phyloP scores from a whole-genome alignment of 2,888 invertebrate species.

The Rotaria magnacalcarata region DNA sequence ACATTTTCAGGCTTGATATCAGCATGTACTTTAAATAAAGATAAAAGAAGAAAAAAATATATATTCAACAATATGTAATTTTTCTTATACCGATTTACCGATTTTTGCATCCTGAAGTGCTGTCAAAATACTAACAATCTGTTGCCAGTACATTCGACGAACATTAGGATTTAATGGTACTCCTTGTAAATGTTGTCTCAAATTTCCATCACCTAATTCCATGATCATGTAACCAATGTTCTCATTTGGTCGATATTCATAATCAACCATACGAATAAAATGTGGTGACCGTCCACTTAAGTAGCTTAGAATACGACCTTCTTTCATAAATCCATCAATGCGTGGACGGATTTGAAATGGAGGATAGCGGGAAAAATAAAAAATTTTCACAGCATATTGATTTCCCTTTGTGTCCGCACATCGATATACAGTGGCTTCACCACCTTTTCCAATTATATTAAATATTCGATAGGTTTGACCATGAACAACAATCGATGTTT shows the following conservation, averaged over 20 bases:
- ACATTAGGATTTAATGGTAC: background rate
- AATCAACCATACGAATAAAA: background rate
- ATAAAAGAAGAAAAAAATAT: no score
- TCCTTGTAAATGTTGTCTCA: conserved; percentile 4
- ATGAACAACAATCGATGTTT: background rate
- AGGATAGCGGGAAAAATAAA: background rate
- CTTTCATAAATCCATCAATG: background rate
- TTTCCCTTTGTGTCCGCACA: background rate
- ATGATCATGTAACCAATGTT: background rate
- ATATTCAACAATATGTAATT: background rate
- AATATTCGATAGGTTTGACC: background rate
- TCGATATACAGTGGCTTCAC: conserved; percentile 1
- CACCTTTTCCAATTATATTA: background rate
- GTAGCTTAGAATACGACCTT: background rate
- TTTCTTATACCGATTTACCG: background rate
- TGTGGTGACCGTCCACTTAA: background rate
- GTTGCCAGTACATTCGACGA: background rate
- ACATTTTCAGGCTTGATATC: conserved; percentile 26
- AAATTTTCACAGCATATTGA: conserved; percentile 9
- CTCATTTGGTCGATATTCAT: conserved; percentile 8
- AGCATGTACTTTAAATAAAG: background rate
- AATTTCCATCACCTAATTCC: background rate
- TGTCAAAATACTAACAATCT: background rate
- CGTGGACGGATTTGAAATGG: background rate
- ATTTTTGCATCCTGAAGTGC: conserved; percentile 5